Base-by-base conservation (phyloP, 2,888 invertebrate genomes). In the Unio pictorum region DNA sequence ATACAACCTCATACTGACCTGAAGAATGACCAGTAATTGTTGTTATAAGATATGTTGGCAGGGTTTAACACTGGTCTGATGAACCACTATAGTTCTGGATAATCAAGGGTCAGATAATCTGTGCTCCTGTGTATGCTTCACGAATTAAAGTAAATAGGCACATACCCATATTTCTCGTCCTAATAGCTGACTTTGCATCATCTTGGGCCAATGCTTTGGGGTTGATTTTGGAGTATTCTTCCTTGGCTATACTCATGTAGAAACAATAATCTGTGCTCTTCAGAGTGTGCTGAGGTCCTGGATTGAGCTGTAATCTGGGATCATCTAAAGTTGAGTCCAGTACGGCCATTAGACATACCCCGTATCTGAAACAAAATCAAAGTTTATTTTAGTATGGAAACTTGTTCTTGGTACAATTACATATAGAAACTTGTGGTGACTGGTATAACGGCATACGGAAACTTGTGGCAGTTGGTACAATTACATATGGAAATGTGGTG, bases 191-290 rank as follows among this genome's bases (percentile, higher is more conserved):
- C 23, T 75, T 74, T 34, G 55, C 63, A 26, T 75, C 71, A 28
- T 71, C 73, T 8, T 73, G 69, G 30, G 71, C 72, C 26, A 82
- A 61, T 11, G 82, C 81, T 45, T 81, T 78, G 0, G 83, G 80
- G 62, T 76, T 78, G 72, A 83, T 86, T 68, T 81, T 82, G 20
- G 96, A 96, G 89, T 98, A 97, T 90, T 98, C 98, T 91, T 98
- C 98, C 89, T 98, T 97, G 45, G 97, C 97, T 81, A 98, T 97
- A 91, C 96, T 97, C 95, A 98, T 96, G 91, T 98, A 98, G 92
- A 97, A 98, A 90, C 98, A 98, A 61, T 96, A 96, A 91, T 99
- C 99, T 84, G 95, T 95, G 89, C 95, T 94, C 92, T 97, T 96
- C 95, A 99, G 96, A 84, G 96, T 96, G 91, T 99, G 98, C 64